phyloP scores from a whole-genome alignment of 2,113 vertebrate species.

The Barbus barbus region DNA sequence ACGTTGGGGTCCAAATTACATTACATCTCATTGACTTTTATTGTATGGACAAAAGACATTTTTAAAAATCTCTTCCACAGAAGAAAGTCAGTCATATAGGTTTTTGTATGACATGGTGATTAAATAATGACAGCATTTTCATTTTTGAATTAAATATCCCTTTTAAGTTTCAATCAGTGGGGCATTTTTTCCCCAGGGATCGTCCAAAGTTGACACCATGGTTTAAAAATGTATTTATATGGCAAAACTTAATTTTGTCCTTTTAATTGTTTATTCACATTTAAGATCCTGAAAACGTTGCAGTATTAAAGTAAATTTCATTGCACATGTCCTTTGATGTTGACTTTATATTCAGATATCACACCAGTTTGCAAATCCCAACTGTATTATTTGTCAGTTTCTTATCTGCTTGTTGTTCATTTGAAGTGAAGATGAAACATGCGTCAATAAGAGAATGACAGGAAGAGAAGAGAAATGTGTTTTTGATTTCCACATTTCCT shows the following conservation, averaged over 20 bases:
- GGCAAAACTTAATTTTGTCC: not conserved
- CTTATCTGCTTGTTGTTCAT: not conserved
- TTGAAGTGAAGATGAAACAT: not conserved
- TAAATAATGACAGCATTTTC: not conserved
- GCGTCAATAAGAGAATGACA: not conserved
- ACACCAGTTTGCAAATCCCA: not conserved
- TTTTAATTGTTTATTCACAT: not conserved
- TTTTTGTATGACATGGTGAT: not conserved
- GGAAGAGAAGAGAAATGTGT: slow-evolving; percentile 2
- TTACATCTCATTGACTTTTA: not conserved
- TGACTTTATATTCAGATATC: not conserved
- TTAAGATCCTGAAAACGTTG: not conserved
- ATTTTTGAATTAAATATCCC: not conserved
- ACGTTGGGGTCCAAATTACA: not conserved
- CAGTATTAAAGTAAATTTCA: not conserved
- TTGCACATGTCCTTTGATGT: not conserved
- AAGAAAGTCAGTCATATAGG: not conserved
- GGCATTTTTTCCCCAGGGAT: not conserved
- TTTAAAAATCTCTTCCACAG: not conserved
- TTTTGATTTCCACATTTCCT: slow-evolving; percentile 13
- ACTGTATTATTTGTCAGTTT: not conserved
- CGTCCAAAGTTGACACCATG: not conserved
- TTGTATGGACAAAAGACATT: not conserved
- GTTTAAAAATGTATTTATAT: not conserved
- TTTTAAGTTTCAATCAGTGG: not conserved